Evolutionary conservation across 2,113 vertebrate genomes (phyloP), one percentile per base, ranked within the genome.

Genomic region (Thunnus thynnus): DNA sequence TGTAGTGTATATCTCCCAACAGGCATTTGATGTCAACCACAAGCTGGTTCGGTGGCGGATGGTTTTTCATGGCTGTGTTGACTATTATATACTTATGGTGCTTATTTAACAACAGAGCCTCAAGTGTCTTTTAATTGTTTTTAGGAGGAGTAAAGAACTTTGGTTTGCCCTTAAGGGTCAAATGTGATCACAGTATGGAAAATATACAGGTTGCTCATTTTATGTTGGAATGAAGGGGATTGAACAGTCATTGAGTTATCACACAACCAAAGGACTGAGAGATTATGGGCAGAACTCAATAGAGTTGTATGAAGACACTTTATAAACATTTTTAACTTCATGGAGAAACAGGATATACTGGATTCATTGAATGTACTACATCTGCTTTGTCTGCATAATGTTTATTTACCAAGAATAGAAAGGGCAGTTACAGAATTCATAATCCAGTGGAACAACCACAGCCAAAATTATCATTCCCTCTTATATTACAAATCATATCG

Each of bases 221-320:
- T 44, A 66, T 65, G 68, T 25, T 66, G 18, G 44, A 72, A 41
- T 50, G 60, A 56, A 44, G 48, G 7, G 50, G 51, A 5, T 6
- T 64, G 10, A 57, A 57, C 48, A 56, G 68, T 65, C 9, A 9
- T 41, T 41, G 36, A 7, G 58, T 78, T 10, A 55, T 63, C 20
- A 3, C 46, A 72, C 14, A 76, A 71, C 25, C 32, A 83, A 13
- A 71, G 13, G 18, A 76, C 17, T 32, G 48, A 55, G 5, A 41
- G 58, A 64, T 18, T 71, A 17, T 63, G 76, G 66, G 52, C 57
- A 62, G 66, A 63, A 61, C 36, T 78, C 32, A 78, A 71, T 22
- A 70, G 66, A 55, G 67, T n/a, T 69, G 55, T 78, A 6, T 69
- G 48, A 5, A 36, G 22, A 1, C n/a, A 1, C n/a, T 76, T 70